phyloP scores from a whole-genome alignment of 2,113 vertebrate genomes.

The Symphodus melops region DNA sequence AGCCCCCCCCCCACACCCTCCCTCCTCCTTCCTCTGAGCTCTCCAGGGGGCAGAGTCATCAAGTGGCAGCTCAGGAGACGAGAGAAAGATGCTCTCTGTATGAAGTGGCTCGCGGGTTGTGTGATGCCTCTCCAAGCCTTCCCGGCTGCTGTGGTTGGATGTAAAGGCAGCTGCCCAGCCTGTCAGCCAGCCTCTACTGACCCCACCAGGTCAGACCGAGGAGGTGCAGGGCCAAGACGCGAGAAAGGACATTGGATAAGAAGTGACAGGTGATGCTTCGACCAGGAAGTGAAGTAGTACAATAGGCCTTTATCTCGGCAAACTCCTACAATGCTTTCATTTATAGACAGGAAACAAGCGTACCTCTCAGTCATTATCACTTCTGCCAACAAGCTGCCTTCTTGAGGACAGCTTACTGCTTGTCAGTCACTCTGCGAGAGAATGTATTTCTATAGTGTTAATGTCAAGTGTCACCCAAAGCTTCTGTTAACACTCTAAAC shows the following conservation, averaged over 20 bases:
- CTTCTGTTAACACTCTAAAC: conserved; percentile 76
- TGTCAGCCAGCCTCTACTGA: conserved; percentile 75
- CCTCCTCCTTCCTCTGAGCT: conserved; percentile 43
- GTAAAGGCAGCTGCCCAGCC: conserved; percentile 8
- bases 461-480: conserved; percentile 68
- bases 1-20: background rate
- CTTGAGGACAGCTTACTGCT: conserved; percentile 44
- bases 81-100: conserved; percentile 69
- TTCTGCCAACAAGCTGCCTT: conserved; percentile 21
- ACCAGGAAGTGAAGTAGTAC: conserved; percentile 55
- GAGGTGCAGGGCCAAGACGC: conserved; percentile 44
- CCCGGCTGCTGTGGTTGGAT: conserved; percentile 42
- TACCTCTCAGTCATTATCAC: conserved; percentile 32
- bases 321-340: conserved; percentile 22
- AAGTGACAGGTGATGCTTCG: conserved; percentile 66
- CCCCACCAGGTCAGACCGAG: conserved; percentile 68
- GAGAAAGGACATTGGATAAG: conserved; percentile 29
- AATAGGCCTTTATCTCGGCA: conserved; percentile 29
- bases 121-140: conserved; percentile 44
- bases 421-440: conserved; percentile 44
- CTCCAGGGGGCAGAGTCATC: conserved; percentile 66
- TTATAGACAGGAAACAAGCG: conserved; percentile 37
- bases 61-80: conserved; percentile 63
- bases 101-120: conserved; percentile 55
- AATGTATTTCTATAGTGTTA: conserved; percentile 61